Conservation (phyloP, 2,888 invertebrate genomes). For the Xylocampa areola region DNA sequence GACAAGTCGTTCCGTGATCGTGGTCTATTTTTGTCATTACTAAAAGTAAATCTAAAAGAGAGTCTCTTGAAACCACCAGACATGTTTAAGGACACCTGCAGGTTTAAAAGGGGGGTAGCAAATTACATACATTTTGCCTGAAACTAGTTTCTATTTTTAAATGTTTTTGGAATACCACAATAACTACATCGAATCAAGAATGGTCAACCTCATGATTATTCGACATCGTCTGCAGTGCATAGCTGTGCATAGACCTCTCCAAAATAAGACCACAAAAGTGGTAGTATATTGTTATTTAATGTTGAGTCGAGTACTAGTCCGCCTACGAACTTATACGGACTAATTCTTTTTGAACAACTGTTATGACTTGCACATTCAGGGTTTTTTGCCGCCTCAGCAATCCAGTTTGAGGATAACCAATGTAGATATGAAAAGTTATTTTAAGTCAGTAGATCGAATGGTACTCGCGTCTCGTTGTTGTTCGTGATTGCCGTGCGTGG, state of each 20-base stretch:
- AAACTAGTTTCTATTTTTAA: no score
- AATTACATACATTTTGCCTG: no score
- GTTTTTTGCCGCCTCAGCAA: constrained; percentile 35
- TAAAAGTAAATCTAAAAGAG: no score
- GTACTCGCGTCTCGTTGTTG: constrained; percentile 8
- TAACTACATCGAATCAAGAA: no score
- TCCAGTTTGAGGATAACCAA: constrained; percentile 31
- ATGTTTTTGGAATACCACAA: no score
- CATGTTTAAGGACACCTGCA: no score
- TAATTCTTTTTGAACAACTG: constrained; percentile 19
- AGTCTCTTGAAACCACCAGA: no score
- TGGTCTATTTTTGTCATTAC: no score
- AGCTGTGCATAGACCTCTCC: constrained; percentile 1
- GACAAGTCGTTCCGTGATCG: no score
- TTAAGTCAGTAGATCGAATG: constrained; percentile 13
- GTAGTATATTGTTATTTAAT: constrained; percentile 30
- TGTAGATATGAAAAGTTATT: constrained; percentile 21
- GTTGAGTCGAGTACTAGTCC: constrained; percentile 22
- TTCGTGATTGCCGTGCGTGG: constrained; percentile 10
- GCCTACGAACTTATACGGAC: constrained; percentile 28
- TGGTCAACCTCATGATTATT: neutral
- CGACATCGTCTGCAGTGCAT: neutral
- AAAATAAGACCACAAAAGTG: constrained; percentile 26
- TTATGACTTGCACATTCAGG: constrained; percentile 42
- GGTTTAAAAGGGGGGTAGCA: no score